These are phyloP conservation scores for Notocelia uddmanniana DNA, from an alignment of 2,888 invertebrate species.

Conservation along the genomic window DNA sequence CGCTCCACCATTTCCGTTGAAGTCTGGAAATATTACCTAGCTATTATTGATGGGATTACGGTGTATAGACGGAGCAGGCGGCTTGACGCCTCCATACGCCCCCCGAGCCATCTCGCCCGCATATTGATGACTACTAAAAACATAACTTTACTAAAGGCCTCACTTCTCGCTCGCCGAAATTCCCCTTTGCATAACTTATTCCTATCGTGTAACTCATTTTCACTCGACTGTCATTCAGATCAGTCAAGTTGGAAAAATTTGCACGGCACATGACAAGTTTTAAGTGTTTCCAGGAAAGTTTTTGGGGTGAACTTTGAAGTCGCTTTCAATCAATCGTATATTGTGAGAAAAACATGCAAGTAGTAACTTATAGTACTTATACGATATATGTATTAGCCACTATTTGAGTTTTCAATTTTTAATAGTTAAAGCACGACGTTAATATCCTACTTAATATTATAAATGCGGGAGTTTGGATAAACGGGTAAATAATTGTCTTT, in stretches of 20 bases:
- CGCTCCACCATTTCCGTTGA: constrained; percentile 26
- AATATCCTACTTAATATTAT: background rate
- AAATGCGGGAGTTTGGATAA: no score
- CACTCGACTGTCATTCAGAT: constrained; percentile 40
- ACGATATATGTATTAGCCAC: background rate
- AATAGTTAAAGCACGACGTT: background rate
- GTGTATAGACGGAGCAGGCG: constrained; percentile 62
- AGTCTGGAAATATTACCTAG: constrained; percentile 40
- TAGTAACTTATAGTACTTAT: background rate
- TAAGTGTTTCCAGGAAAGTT: constrained; percentile 8
- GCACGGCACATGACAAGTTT: constrained; percentile 33
- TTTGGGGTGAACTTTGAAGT: constrained; percentile 17
- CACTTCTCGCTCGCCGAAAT: constrained; percentile 54
- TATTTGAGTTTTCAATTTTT: no score
- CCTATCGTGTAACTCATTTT: constrained; percentile 46
- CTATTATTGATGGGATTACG: constrained; percentile 45
- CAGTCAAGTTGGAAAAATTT: constrained; percentile 26
- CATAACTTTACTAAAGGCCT: constrained; percentile 56
- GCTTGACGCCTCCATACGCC: constrained; percentile 66
- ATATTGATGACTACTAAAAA: constrained; percentile 69
- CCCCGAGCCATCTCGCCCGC: constrained; percentile 56
- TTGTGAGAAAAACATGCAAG: constrained; percentile 10
- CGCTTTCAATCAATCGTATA: constrained; percentile 14
- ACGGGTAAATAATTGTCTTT: background rate
- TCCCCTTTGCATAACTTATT: constrained; percentile 56